These are phyloP conservation scores for Tipula unca DNA, from an alignment of 2,888 invertebrate species.

Conservation along the genomic window DNA sequence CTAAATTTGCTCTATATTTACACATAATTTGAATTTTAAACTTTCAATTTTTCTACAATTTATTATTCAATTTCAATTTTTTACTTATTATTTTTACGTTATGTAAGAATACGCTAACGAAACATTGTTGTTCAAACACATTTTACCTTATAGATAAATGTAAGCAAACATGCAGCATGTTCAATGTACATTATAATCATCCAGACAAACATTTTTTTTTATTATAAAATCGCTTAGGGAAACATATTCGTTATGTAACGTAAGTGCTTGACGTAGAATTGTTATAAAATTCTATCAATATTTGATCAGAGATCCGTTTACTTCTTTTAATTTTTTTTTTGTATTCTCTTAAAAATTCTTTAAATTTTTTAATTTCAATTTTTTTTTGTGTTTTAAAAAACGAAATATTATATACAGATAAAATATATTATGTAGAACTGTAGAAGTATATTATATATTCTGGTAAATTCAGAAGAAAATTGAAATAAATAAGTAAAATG, in stretches of 20 bases:
- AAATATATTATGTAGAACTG: neutral
- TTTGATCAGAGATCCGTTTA: neutral
- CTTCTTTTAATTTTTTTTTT: neutral
- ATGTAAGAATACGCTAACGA: neutral
- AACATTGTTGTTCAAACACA: neutral
- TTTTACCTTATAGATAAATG: neutral
- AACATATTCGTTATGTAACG: neutral
- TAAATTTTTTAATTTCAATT: conserved; percentile 2
- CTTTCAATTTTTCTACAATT: no score
- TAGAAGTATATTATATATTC: neutral
- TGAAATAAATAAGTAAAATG: neutral
- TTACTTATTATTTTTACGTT: no score
- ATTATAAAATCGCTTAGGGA: neutral
- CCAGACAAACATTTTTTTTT: neutral
- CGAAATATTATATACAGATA: neutral
- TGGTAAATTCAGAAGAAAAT: neutral
- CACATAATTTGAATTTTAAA: no score
- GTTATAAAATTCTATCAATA: conserved; percentile 8
- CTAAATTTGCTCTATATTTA: no score
- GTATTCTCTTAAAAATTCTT: neutral
- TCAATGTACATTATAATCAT: neutral
- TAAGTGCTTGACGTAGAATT: neutral
- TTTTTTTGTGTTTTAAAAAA: neutral
- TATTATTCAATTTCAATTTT: no score
- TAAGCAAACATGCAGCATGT: neutral